Evolutionary conservation across 2,797 vertebrate species (phyloP), one percentile per base, ranked within the genome.

Genomic region (Champsocephalus esox): DNA sequence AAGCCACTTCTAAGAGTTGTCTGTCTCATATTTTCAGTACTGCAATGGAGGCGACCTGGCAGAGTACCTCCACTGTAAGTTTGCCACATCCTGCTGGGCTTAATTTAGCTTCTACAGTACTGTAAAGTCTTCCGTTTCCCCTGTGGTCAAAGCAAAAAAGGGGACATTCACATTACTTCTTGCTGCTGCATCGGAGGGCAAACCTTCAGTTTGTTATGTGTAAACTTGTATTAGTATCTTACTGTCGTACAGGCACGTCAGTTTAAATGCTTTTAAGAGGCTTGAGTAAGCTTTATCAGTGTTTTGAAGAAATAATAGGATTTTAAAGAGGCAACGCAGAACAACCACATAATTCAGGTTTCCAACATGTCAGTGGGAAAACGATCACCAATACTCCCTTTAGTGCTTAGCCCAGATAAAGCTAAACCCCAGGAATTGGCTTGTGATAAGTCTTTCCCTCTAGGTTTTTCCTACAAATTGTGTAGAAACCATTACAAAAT

Each of bases 1-100:
- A 19, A 38, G n/a, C 19, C 11, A 32, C 44, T 44, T 4, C 44
- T 82, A 19, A 77, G 19, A 48, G 7, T 57, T 46, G 28, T 60
- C 59, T 70, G 43, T 59, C 48, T 67, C 69, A 11, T 84, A 66
- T 92, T 87, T 91, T 58, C 90, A 99, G 98, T 99, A 98, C 86
- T 99, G 98, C 88, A 99, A 99, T n/a, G 98, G 98, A 45, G 98
- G 98, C 14, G 98, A 99, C 91, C 94, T 99, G 87, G 97, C 98
- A 0, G 98, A 99, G 79, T 99, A 99, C 81, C 96, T 99, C 78
- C 97, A 99, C 89, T 95, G 98, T 99, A 94, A 97, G 98, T 97
- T 9, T 73, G 38, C 66, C 13, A 2, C 65, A 48, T 72, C 60
- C 73, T 12, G 28, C 28, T 55, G 24, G 7, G 16, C 51, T 73